Evolutionary conservation across 2,113 vertebrate genomes (phyloP), one percentile per base, ranked within the genome.

Genomic region (Cryptotis parvus): DNA sequence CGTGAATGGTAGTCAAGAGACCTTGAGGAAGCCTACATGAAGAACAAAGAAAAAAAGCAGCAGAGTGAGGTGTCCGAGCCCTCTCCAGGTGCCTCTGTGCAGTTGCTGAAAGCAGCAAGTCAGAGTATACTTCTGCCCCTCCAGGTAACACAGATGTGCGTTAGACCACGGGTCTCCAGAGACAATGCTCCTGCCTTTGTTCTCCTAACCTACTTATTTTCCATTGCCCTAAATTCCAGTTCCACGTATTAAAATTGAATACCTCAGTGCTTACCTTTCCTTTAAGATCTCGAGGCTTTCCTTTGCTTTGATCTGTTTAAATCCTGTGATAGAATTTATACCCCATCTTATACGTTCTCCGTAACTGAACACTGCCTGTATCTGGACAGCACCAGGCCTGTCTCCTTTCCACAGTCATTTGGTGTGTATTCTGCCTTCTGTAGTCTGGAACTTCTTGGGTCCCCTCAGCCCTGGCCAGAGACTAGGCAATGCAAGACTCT

Each of bases 211-310:
- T 73, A 8, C 15, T 84, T 3, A 35, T 73, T 55, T 87, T 49
- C 63, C 65, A n/a, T 5, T 29, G 12, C 43, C 49, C 69, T 37
- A 45, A 85, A 90, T 85, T 87, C n/a, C 76, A 69, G 16, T 58
- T 77, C 84, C 66, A 39, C n/a, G 82, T 29, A 87, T 4, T 83
- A 52, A 93, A 77, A 92, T 45, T 69, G 77, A 94, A 65, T n/a
- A 63, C 33, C 8, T 87, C 20, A 39, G 29, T 37, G 43, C 83
- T 68, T 49, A 55, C 72, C 45, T 61, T 82, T 94, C 87, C 70
- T 43, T 85, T 76, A 12, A 33, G 12, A 58, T 63, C 73, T 58
- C 37, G 8, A 16, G 33, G 27, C 12, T 84, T 80, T 39, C 16
- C 65, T 90, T 86, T 90, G 45, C 55, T 90, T 84, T 77, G 45